Conservation (phyloP, 1,140 invertebrate genomes). For the Halesus radiatus region DNA sequence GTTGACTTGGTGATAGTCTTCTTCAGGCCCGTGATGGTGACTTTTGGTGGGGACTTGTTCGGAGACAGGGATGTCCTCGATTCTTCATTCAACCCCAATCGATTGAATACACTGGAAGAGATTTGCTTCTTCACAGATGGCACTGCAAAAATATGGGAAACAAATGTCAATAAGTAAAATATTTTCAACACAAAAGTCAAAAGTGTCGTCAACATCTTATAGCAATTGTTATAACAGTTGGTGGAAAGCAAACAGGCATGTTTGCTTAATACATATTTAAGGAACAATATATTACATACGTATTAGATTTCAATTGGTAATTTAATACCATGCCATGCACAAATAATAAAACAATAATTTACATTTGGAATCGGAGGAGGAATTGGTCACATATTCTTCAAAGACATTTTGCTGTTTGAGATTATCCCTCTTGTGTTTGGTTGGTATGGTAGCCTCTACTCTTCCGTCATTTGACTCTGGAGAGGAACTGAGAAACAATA, state of each 20-base stretch:
- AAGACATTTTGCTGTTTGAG: constrained; percentile 29
- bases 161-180: background rate
- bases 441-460: background rate
- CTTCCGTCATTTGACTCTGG: constrained; percentile 1
- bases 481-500: constrained; percentile 8
- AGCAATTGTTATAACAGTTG: too few species aligned
- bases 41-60: constrained; percentile 13
- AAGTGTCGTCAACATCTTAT: background rate
- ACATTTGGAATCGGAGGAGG: background rate
- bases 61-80: background rate
- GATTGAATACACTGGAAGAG: constrained; percentile 44
- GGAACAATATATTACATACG: too few species aligned
- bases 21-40: constrained; percentile 32
- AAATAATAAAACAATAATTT: background rate
- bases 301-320: too few species aligned
- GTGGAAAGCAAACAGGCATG: too few species aligned
- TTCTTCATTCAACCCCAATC: constrained; percentile 48
- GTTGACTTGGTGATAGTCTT: constrained; percentile 20
- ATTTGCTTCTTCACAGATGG: constrained; percentile 9
- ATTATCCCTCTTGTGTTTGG: constrained; percentile 17
- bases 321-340: too few species aligned
- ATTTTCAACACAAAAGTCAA: background rate
- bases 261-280: too few species aligned
- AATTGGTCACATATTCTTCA: background rate
- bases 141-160: constrained; percentile 18